These are phyloP conservation scores for Bombus pyrosoma DNA, from an alignment of 1,140 invertebrate genomes.

Conservation along the genomic window DNA sequence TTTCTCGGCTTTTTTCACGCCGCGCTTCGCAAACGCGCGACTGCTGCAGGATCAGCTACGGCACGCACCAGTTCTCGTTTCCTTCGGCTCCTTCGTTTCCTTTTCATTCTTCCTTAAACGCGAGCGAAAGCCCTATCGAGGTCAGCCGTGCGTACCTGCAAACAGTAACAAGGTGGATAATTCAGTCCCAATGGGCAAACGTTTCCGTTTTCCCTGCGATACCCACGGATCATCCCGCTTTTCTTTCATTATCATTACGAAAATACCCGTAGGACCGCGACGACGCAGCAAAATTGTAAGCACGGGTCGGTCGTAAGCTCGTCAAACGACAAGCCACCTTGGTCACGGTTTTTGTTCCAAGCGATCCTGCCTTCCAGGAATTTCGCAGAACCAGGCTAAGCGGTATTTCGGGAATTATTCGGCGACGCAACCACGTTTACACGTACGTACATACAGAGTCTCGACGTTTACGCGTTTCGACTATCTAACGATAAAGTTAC, in stretches of 20 bases:
- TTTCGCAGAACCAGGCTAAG: not conserved
- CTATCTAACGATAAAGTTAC: too few species aligned
- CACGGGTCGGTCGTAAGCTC: not conserved
- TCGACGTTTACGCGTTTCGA: too few species aligned
- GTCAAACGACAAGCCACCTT: not conserved
- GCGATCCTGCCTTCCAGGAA: not conserved
- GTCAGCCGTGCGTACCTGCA: slow-evolving; percentile 48
- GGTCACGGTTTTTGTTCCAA: not conserved
- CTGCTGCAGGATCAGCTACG: not conserved
- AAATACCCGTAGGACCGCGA: not conserved
- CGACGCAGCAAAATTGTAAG: too few species aligned
- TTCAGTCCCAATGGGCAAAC: not conserved
- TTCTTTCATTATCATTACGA: not conserved
- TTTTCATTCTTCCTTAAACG: slow-evolving; percentile 46
- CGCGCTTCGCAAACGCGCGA: not conserved
- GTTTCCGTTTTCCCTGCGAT: not conserved
- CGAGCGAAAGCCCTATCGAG: slow-evolving; percentile 26
- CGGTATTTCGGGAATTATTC: not conserved
- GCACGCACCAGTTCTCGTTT: slow-evolving; percentile 40
- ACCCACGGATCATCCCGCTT: not conserved
- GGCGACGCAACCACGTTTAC: not conserved
- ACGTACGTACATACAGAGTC: too few species aligned
- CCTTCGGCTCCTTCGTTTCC: slow-evolving; percentile 46
- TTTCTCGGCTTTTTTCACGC: not conserved
- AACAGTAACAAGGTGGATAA: slow-evolving; percentile 40